Conservation (phyloP, 2,113 vertebrate genomes). For the Oreochromis aureus region DNA sequence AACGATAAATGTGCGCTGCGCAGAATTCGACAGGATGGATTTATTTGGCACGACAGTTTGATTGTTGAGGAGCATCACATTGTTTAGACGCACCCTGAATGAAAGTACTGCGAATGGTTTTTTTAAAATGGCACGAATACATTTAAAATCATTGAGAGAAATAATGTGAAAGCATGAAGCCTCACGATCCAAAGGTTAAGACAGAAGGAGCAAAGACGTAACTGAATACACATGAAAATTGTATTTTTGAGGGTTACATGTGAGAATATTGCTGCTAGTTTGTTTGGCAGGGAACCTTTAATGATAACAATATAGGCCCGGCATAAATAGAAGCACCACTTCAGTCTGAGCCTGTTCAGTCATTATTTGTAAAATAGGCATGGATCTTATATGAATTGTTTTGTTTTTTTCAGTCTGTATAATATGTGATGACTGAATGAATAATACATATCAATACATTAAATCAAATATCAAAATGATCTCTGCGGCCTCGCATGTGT, state of each 20-base stretch:
- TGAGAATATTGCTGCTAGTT: not conserved
- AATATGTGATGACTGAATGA: not conserved
- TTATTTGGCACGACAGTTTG: not conserved
- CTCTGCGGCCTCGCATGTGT: not conserved
- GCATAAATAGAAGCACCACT: not conserved
- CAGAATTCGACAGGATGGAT: not conserved
- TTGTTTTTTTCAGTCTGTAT: not conserved
- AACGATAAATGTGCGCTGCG: not conserved
- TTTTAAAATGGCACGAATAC: not conserved
- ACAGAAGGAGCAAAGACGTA: not conserved
- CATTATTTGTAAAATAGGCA: not conserved
- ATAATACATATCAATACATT: not conserved
- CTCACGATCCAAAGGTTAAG: not conserved
- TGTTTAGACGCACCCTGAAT: not conserved
- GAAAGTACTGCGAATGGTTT: not conserved
- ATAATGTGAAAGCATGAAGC: not conserved
- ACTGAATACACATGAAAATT: not conserved
- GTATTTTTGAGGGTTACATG: not conserved
- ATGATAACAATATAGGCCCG: not conserved
- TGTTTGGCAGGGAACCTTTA: not conserved
- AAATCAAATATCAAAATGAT: not conserved
- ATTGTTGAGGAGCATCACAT: not conserved
- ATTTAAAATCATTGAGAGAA: not conserved
- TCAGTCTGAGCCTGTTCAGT: not conserved
- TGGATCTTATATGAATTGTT: not conserved